These are phyloP conservation scores for Albula glossodonta DNA, from an alignment of 2,113 vertebrate genomes.

Conservation along the genomic window DNA sequence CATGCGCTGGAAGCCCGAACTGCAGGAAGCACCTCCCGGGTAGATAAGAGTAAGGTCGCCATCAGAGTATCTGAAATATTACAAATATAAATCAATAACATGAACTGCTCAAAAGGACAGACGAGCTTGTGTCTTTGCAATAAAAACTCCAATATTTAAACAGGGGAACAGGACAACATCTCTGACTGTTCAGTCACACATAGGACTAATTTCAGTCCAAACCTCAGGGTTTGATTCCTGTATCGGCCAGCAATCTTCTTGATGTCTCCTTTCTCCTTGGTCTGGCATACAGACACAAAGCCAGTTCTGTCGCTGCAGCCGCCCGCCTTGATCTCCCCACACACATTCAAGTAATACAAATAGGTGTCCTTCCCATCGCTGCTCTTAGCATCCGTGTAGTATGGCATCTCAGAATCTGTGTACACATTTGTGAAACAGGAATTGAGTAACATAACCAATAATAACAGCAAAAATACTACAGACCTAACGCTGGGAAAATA, in stretches of 20 bases:
- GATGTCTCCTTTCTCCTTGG: slow-evolving; percentile 55
- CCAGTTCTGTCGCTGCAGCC: slow-evolving; percentile 45
- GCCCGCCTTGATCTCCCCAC: slow-evolving; percentile 54
- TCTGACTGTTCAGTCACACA: neutral
- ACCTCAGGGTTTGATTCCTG: slow-evolving; percentile 87
- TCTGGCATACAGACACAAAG: slow-evolving; percentile 78
- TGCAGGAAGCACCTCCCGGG: slow-evolving; percentile 77
- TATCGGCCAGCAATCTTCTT: slow-evolving; percentile 78
- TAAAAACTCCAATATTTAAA: neutral
- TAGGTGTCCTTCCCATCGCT: slow-evolving; percentile 68
- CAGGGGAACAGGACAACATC: neutral
- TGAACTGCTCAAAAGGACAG: neutral
- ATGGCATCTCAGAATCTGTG: slow-evolving; percentile 48
- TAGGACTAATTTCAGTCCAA: slow-evolving; percentile 11
- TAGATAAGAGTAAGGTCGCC: slow-evolving; percentile 92
- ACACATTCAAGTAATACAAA: slow-evolving; percentile 84
- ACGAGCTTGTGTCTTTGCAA: neutral
- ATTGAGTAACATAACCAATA: neutral
- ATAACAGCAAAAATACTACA: neutral
- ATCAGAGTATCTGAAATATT: slow-evolving; percentile 82
- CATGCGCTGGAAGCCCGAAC: slow-evolving; percentile 91
- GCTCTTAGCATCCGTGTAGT: slow-evolving; percentile 55
- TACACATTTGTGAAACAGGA: neutral
- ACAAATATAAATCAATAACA: neutral
- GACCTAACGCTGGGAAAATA: neutral